Evolutionary conservation across 2,797 vertebrate genomes (phyloP), one percentile per base, ranked within the genome.

Genomic region (Clarias pachynema): DNA sequence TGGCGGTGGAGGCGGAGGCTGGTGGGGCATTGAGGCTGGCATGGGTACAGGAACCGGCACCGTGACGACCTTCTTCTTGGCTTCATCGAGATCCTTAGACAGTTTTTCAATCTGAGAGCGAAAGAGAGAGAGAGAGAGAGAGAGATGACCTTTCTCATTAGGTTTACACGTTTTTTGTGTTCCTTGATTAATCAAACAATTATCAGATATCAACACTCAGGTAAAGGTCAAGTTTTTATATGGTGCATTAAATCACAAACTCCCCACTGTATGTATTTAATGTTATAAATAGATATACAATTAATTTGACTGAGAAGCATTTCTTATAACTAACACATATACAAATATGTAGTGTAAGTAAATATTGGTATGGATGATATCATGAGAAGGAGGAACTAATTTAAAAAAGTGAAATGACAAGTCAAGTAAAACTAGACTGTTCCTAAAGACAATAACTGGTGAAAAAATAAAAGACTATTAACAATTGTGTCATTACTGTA

Each of bases 31-130:
- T 2, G 91, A 3, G 87, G 62, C 69, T 31, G 37, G 88, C 6
- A 49, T 31, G 26, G 82, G 56, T 56, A 81, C 89, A 73, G 75
- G 89, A 40, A 89, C 93, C 2, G 92, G 93, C 63, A 95, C 93
- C 4, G 91, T 92, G 89, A 94, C 44, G 57, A 96, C 92, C 93
- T 95, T 95, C 14, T 90, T 95, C 91, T 95, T 95, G 69, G 95
- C 93, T 83, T 96, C 95, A 91, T 97, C 94, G 80, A 97, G 93
- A 56, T 97, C 96, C 89, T 96, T 95, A 15, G 94, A 94, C 56
- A 98, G 89, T 83, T 94, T 94, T 79, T 96, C 93, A 89, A 94
- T 90, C 97, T 97, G 89, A 5, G 81, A 82, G 20, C 34, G 24
- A 89, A 80, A 90, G 57, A 66, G 90, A 84, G 85, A 89, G 85